Evolutionary conservation across 1,140 invertebrate species (phyloP).

Genomic region (Drosophila tani): DNA sequence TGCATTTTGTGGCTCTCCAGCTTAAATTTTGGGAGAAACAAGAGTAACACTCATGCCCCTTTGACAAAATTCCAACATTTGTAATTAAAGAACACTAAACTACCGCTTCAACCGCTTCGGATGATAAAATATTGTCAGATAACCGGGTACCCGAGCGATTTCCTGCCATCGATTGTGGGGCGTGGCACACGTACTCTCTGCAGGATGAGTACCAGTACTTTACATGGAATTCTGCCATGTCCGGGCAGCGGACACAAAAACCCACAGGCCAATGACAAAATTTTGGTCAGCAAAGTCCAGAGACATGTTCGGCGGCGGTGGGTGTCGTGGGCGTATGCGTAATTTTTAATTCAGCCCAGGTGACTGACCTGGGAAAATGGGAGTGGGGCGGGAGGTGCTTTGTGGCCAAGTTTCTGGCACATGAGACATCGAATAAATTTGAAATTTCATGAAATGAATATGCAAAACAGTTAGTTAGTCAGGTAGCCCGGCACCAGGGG

Average conservation of each 20-base stretch:
- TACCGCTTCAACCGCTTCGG: neutral
- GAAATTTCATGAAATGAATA: conserved; percentile 81
- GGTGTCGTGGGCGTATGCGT: conserved; percentile 23
- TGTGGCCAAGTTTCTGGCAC: conserved; percentile 43
- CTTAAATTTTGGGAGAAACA: neutral
- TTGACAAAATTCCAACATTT: conserved; percentile 1
- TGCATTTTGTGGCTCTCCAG: neutral
- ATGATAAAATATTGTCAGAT: conserved; percentile 19
- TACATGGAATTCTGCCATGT: conserved; percentile 22
- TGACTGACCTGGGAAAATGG: conserved; percentile 41
- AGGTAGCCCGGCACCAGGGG: conserved; percentile 13
- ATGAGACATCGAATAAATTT: conserved; percentile 77
- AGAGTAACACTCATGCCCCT: neutral
- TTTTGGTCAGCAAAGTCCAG: conserved; percentile 33
- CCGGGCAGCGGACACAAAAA: conserved; percentile 14
- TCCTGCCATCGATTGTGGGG: conserved; percentile 26
- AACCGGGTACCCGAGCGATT: conserved; percentile 2
- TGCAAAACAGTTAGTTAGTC: conserved; percentile 69
- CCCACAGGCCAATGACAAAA: conserved; percentile 37
- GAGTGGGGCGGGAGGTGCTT: conserved; percentile 13
- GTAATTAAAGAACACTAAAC: conserved; percentile 1
- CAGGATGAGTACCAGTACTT: conserved; percentile 16
- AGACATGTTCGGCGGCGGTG: conserved; percentile 6
- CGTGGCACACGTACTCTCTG: conserved; percentile 10
- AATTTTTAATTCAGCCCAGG: conserved; percentile 60